Conservation (phyloP, 2,113 vertebrate species). For the Lophochroa leadbeateri region DNA sequence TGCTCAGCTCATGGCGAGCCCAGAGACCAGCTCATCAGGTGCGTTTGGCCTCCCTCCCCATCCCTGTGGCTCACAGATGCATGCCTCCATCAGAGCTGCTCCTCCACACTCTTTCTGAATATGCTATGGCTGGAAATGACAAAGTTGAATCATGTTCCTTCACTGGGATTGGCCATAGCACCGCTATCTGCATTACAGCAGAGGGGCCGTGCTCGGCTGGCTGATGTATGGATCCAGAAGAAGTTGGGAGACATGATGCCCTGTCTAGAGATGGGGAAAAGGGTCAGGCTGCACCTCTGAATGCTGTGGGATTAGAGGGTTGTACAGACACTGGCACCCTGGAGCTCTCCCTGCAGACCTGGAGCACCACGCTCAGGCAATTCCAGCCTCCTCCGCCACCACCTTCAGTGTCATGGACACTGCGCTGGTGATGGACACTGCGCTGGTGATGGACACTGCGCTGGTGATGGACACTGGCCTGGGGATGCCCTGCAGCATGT, state of each 20-base stretch:
- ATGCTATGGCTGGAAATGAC: not conserved
- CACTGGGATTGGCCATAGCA: not conserved
- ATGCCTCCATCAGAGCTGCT: not conserved
- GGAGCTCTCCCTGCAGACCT: not conserved
- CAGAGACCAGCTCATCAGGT: not conserved
- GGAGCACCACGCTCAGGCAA: rapidly evolving
- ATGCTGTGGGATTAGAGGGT: not conserved
- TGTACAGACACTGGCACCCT: not conserved
- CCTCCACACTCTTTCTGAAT: not conserved
- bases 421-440: not conserved
- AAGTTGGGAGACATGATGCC: not conserved
- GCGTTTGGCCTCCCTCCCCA: rapidly evolving
- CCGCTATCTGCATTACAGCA: rapidly evolving
- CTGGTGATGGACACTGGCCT: not conserved
- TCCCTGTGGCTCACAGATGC: rapidly evolving
- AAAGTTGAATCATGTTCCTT: not conserved
- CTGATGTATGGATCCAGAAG: not conserved
- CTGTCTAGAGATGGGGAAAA: not conserved
- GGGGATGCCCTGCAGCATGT: not conserved
- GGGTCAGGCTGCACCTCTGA: not conserved
- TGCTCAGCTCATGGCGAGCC: not conserved
- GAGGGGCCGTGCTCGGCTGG: rapidly evolving
- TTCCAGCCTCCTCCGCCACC: not conserved
- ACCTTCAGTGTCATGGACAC: not conserved
- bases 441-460: not conserved